Evolutionary conservation across 2,113 vertebrate species (phyloP).

Genomic region (Thinocorus orbignyianus): DNA sequence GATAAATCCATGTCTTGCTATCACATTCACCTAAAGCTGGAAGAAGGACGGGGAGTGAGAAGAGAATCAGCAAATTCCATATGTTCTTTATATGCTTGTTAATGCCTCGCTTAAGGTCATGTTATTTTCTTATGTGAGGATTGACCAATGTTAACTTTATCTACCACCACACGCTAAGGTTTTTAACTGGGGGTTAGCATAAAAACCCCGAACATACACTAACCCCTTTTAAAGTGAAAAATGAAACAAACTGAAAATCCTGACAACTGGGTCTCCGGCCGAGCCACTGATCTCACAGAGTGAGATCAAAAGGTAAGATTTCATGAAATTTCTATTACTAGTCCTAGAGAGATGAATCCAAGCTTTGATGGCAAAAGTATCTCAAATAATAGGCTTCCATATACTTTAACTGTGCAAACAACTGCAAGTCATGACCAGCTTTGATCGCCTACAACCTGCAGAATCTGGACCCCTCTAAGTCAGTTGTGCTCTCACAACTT

Average conservation of each 20-base stretch:
- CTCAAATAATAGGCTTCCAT: not conserved
- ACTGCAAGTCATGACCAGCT: not conserved
- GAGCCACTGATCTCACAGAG: not conserved
- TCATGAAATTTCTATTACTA: not conserved
- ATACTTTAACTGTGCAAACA: not conserved
- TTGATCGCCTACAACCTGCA: not conserved
- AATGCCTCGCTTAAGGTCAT: not conserved
- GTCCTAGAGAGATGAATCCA: not conserved
- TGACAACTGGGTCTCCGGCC: not conserved
- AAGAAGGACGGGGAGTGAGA: not conserved
- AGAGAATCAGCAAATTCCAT: not conserved
- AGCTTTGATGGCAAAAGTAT: not conserved
- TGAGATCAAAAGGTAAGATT: not conserved
- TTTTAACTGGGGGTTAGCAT: not conserved
- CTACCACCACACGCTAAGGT: not conserved
- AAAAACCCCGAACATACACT: not conserved
- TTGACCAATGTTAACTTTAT: not conserved
- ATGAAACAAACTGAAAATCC: not conserved
- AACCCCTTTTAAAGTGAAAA: not conserved
- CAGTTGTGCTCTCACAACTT: not conserved
- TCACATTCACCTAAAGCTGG: not conserved
- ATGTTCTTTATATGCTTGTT: not conserved
- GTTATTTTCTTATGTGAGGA: not conserved
- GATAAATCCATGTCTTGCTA: not conserved
- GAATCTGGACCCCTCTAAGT: not conserved